Conservation (phyloP, 2,113 vertebrate species). For the Polypterus senegalus region DNA sequence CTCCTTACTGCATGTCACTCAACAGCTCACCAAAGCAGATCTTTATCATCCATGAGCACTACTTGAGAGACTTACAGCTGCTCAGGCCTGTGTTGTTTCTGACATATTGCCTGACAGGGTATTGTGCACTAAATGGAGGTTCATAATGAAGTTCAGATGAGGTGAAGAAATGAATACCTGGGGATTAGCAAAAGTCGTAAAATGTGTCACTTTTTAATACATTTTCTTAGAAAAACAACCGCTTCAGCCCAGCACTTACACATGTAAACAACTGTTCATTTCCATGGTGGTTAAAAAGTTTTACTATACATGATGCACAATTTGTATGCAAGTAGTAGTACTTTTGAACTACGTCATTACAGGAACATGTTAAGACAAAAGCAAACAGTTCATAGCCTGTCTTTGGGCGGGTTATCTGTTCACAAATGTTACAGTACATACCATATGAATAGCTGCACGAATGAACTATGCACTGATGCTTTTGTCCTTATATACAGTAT, state of each 20-base stretch:
- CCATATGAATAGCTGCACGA: no score
- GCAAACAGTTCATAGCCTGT: no score
- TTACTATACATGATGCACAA: no score
- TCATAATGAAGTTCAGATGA: constrained; percentile 61
- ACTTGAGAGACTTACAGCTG: constrained; percentile 20
- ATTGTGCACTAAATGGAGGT: constrained; percentile 48
- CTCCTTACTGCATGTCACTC: background rate
- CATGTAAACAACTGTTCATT: background rate
- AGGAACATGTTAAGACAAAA: no score
- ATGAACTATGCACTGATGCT: no score
- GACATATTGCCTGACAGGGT: constrained; percentile 36
- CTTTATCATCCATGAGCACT: background rate
- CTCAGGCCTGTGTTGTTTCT: constrained; percentile 45
- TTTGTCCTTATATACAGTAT: no score
- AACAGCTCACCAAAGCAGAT: background rate
- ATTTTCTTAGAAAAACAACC: background rate
- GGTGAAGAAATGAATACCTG: constrained; percentile 48
- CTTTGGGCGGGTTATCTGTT: no score
- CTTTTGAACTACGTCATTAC: no score
- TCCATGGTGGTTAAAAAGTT: no score
- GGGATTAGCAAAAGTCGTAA: constrained; percentile 56
- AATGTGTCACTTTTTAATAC: constrained; percentile 32
- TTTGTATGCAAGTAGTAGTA: no score
- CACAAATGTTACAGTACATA: no score
- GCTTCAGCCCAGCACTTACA: background rate